phyloP scores from a whole-genome alignment of 2,797 vertebrate species.

The Chloroceryle amazona region DNA sequence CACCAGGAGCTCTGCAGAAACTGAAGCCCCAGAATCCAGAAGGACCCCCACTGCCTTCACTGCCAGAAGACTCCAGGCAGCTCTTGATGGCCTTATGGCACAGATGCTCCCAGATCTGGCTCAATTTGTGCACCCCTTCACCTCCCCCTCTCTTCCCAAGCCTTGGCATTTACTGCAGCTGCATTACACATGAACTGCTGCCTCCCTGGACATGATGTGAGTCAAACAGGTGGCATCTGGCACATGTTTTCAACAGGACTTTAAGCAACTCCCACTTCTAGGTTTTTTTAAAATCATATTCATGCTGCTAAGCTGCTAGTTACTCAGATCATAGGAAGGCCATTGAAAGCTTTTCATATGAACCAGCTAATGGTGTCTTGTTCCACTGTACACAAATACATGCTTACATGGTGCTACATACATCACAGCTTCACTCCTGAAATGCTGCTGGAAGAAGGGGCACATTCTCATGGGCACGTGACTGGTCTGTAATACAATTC shows the following conservation, averaged over 20 bases:
- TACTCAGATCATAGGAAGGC: neutral
- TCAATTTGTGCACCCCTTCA: neutral
- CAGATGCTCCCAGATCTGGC: neutral
- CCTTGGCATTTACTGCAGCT: neutral
- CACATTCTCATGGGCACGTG: neutral
- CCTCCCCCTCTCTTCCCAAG: neutral
- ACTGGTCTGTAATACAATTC: neutral
- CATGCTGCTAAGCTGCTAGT: neutral
- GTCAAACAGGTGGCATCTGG: neutral
- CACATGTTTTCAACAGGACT: neutral
- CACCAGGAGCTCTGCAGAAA: neutral
- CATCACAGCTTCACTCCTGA: neutral
- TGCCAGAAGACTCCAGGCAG: neutral
- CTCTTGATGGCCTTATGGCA: neutral
- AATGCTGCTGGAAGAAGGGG: neutral
- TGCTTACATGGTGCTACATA: neutral
- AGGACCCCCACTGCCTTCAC: neutral
- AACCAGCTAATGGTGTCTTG: neutral
- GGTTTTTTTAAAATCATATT: neutral
- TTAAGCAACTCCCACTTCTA: neutral
- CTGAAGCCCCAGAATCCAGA: neutral
- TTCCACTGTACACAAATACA: neutral
- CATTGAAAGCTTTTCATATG: neutral
- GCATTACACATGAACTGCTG: accelerated
- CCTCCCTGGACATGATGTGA: neutral